Conservation (phyloP, 1,140 invertebrate genomes). For the Pseudomyrmex pallidus region DNA sequence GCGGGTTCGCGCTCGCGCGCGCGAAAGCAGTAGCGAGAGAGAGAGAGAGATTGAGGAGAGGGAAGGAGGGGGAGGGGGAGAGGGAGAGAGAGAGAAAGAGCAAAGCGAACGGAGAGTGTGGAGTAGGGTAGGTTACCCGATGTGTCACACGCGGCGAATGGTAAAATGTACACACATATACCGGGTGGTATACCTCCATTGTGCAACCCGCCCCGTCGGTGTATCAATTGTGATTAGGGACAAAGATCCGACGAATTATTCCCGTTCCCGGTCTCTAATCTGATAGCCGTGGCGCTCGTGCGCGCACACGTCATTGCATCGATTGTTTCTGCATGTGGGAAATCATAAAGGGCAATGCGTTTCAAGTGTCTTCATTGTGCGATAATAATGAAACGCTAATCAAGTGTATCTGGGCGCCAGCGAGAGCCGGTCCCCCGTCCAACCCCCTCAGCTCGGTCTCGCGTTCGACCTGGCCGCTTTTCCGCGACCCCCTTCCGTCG, state of each 20-base stretch:
- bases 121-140: slow-evolving; percentile 41
- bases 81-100: background rate
- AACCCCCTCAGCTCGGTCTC: background rate
- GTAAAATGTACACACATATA: slow-evolving; percentile 74
- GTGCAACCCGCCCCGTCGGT: slow-evolving; percentile 68
- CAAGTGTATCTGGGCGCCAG: slow-evolving; percentile 59
- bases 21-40: background rate
- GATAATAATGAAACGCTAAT: slow-evolving; percentile 70
- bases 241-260: slow-evolving; percentile 77
- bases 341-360: slow-evolving; percentile 73
- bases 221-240: slow-evolving; percentile 77
- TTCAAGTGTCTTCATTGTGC: slow-evolving; percentile 69
- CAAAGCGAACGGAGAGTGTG: background rate
- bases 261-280: slow-evolving; percentile 74
- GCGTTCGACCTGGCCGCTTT: background rate
- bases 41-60: background rate
- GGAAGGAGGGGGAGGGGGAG: background rate
- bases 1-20: background rate
- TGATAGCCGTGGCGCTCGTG: slow-evolving; percentile 68
- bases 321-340: slow-evolving; percentile 73
- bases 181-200: slow-evolving; percentile 74
- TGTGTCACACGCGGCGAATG: slow-evolving; percentile 74
- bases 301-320: slow-evolving; percentile 73
- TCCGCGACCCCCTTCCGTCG: slow-evolving; percentile 24
- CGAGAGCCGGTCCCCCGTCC: slow-evolving; percentile 23